Evolutionary conservation across 2,888 invertebrate genomes (phyloP).

Genomic region (Sinhomidia bicolor): DNA sequence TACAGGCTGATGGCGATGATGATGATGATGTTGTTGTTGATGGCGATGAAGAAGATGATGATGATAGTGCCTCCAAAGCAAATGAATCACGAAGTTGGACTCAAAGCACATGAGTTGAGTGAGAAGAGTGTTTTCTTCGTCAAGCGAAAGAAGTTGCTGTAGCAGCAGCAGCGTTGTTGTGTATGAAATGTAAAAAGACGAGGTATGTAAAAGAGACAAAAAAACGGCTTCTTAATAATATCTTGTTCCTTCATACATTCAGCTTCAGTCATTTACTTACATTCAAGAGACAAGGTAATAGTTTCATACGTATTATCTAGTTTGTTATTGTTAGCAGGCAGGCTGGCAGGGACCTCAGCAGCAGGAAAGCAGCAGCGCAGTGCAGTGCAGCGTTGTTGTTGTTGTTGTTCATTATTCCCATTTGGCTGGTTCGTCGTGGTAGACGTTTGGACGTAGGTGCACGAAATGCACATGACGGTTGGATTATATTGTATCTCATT

Average conservation of each 20-base stretch:
- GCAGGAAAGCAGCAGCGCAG: too few relatives aligned
- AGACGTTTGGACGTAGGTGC: constrained; percentile 63
- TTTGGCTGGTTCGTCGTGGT: constrained; percentile 33
- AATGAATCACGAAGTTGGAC: constrained; percentile 76
- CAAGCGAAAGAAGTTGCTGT: constrained; percentile 44
- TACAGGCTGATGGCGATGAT: constrained; percentile 43
- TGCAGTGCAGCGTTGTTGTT: constrained; percentile 47
- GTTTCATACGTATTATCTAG: constrained; percentile 58
- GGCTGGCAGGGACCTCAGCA: constrained; percentile 32
- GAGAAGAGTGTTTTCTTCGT: constrained; percentile 56
- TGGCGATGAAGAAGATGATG: constrained; percentile 45
- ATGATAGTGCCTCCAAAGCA: constrained; percentile 66
- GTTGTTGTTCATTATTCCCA: constrained; percentile 40
- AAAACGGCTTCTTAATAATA: constrained; percentile 73
- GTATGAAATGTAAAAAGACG: constrained; percentile 46
- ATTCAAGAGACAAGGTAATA: constrained; percentile 72
- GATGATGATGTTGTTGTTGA: neutral
- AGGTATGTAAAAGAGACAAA: constrained; percentile 69
- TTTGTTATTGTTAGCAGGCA: constrained; percentile 73
- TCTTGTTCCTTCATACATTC: constrained; percentile 74
- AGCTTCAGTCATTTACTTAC: constrained; percentile 75
- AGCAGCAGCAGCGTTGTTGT: neutral
- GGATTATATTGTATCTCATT: constrained; percentile 64
- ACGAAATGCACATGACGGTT: constrained; percentile 71
- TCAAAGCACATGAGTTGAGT: constrained; percentile 71